Conservation (phyloP, 1,140 invertebrate species). For the Protaetia brevitarsis region DNA sequence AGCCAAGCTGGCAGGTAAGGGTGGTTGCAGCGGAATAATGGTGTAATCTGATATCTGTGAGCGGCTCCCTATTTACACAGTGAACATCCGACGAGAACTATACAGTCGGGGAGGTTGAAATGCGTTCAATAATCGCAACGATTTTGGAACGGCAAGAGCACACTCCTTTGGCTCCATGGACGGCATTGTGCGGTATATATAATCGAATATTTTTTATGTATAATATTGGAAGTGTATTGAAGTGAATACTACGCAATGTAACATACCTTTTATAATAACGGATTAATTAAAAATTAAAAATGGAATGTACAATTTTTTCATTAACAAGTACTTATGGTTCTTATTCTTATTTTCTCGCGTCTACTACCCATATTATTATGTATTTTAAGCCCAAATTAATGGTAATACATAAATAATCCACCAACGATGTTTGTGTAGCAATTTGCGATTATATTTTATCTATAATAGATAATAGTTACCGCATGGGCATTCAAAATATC, state of each 20-base stretch:
- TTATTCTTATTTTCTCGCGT: too few relatives aligned
- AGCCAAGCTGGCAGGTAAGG: constrained; percentile 34
- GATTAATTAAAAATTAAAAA: neutral
- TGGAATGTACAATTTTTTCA: too few relatives aligned
- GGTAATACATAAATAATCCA: too few relatives aligned
- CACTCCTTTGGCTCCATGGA: neutral
- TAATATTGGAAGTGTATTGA: neutral
- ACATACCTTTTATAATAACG: too few relatives aligned
- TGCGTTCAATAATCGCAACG: constrained; percentile 21
- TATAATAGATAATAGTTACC: neutral
- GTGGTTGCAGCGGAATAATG: constrained; percentile 39
- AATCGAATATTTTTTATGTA: neutral
- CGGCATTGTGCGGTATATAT: constrained; percentile 3
- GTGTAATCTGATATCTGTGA: constrained; percentile 38
- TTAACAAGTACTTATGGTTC: too few relatives aligned
- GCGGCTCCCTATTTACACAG: constrained; percentile 38
- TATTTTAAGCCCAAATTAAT: too few relatives aligned
- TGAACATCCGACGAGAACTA: constrained; percentile 33
- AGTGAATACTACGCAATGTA: too few relatives aligned
- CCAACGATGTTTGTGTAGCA: too few relatives aligned
- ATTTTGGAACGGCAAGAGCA: constrained; percentile 10
- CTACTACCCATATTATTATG: too few relatives aligned
- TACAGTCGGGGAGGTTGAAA: constrained; percentile 10
- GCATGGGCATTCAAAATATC: neutral
- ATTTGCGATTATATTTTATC: too few relatives aligned